Percentiles rank a stretch among this genome's conserved stretches.
phyloP scores from a whole-genome alignment of 1,140 invertebrate species.

The Cepaea nemoralis region DNA sequence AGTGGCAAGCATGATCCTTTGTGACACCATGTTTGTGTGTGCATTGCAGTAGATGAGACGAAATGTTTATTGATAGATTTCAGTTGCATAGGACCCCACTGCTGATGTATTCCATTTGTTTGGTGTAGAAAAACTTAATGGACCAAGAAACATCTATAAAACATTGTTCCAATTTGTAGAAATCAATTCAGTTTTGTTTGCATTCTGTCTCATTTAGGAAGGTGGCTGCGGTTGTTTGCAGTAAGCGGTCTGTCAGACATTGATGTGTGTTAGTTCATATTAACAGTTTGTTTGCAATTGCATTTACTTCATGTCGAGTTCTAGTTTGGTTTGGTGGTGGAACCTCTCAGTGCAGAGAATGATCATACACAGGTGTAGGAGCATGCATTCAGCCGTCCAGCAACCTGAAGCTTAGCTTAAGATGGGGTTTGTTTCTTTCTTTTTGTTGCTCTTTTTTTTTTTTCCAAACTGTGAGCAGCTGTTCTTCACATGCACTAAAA shows the following conservation, averaged over 20 bases:
- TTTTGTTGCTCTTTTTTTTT: no score
- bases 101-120: slow-evolving; percentile 3
- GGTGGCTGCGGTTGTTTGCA: neutral
- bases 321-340: neutral
- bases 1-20: neutral
- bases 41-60: neutral
- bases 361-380: no score
- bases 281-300: neutral
- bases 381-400: no score
- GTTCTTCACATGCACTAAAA: no score
- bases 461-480: no score
- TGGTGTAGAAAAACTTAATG: neutral
- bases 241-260: neutral
- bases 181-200: neutral
- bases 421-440: no score
- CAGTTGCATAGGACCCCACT: neutral
- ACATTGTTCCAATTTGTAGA: neutral
- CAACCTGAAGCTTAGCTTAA: no score
- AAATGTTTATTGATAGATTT: slow-evolving; percentile 11
- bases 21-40: slow-evolving; percentile 18
- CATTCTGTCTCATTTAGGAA: neutral
- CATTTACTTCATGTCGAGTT: no score
- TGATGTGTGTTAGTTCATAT: neutral
- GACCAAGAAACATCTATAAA: neutral
- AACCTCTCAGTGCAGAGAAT: no score